Percentiles rank a stretch among this genome's conserved stretches.
phyloP scores from a whole-genome alignment of 2,113 vertebrate species.

The Tyrannus savana region DNA sequence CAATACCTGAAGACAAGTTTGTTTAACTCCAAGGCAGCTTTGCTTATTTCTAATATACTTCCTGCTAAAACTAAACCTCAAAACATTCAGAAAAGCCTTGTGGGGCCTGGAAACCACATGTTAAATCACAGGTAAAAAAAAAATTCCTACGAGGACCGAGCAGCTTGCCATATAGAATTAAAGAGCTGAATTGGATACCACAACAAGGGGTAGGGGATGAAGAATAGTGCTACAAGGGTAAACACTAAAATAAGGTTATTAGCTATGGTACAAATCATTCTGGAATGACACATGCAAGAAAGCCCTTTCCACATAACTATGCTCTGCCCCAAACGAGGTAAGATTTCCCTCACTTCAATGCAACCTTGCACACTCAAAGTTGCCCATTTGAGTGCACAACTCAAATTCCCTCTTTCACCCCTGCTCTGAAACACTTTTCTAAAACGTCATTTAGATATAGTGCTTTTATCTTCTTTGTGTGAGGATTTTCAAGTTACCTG shows the following conservation, averaged over 20 bases:
- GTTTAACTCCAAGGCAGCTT: not conserved
- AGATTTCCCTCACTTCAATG: not conserved
- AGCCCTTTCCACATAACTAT: not conserved
- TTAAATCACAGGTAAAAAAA: not conserved
- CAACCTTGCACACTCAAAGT: not conserved
- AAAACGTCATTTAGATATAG: not conserved
- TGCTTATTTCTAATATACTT: not conserved
- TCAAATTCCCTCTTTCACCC: not conserved
- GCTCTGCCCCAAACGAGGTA: rapidly evolving
- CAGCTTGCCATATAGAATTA: not conserved
- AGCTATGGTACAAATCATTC: not conserved
- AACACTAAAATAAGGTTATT: not conserved
- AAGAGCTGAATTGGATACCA: not conserved
- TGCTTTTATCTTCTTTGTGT: not conserved
- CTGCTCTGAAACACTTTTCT: not conserved
- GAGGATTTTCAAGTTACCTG: not conserved
- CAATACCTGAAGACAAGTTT: not conserved
- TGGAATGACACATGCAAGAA: not conserved
- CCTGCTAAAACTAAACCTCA: not conserved
- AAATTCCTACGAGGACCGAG: not conserved
- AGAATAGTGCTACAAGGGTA: not conserved
- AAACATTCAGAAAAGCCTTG: not conserved
- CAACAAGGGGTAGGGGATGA: not conserved
- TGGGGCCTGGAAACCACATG: not conserved
- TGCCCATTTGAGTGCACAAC: not conserved